Evolutionary conservation across 2,888 invertebrate species (phyloP).

Genomic region (Diarsia dahlii): DNA sequence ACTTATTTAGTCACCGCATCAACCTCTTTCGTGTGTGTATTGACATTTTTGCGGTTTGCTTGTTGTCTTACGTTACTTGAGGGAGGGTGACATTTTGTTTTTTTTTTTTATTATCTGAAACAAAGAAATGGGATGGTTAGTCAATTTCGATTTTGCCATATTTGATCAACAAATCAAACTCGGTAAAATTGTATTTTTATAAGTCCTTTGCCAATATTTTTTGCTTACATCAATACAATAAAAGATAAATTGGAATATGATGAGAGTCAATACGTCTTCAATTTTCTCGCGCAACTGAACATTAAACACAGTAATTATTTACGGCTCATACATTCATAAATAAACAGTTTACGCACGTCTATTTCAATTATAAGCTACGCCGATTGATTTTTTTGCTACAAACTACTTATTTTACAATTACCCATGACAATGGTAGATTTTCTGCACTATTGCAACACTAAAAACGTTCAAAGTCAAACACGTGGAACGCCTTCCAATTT

Average conservation of each 20-base stretch:
- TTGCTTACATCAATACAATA: constrained; percentile 37
- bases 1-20: constrained; percentile 83
- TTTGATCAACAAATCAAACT: background rate
- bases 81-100: constrained; percentile 55
- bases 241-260: constrained; percentile 59
- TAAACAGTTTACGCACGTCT: constrained; percentile 76
- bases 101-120: constrained; percentile 55
- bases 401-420: constrained; percentile 84
- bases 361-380: constrained; percentile 76
- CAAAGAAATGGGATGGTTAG: constrained; percentile 38
- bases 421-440: constrained; percentile 77
- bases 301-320: constrained; percentile 74
- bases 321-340: constrained; percentile 79
- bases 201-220: constrained; percentile 6
- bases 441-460: constrained; percentile 82
- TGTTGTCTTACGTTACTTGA: constrained; percentile 61
- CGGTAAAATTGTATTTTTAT: background rate
- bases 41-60: constrained; percentile 72
- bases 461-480: constrained; percentile 83
- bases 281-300: constrained; percentile 64
- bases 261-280: constrained; percentile 63
- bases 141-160: background rate
- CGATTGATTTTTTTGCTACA: constrained; percentile 76
- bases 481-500: constrained; percentile 86
- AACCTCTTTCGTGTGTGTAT: constrained; percentile 80